Evolutionary conservation across 1,140 invertebrate species (phyloP), one percentile per base, ranked within the genome.

Genomic region (Hydropsyche tenuis): DNA sequence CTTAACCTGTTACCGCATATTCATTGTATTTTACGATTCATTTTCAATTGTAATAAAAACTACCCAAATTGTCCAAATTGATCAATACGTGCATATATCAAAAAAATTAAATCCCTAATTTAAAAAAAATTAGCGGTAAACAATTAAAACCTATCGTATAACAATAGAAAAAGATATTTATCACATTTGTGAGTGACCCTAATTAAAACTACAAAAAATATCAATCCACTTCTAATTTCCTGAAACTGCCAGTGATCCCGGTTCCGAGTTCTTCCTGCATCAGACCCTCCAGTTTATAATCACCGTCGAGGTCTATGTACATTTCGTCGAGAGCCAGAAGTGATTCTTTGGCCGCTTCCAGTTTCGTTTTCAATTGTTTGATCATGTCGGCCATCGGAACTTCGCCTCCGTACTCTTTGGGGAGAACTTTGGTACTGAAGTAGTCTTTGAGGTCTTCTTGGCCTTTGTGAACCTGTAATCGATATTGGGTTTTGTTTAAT

Each of bases 341-440:
- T 12, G 88, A 85, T 12, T 92, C 87, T 75, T 90, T 86, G 48
- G 89, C 89, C 64, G 88, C 86, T 63, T 87, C 79, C 14, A 94
- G 79, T 69, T 88, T 88, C 63, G 87, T 83, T 79, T 94, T 94
- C 74, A 93, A 88, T 76, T 86, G 86, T 80, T 90, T 88, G 69
- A 95, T 92, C 92, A 96, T 94, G 23, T 94, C 92, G 9, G 84
- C 84, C 42, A 94, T 81, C 16, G 93, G 92, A 12, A 93, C 82
- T 27, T 89, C 89, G 0, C 94, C 94, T 0, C 94, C 93, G 79
- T 95, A 95, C 81, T 96, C 94, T 80, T 92, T 92, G 0, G 94
- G 94, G 63, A 96, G 81, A 79, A 94, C 93, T 72, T 89, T 88
- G 7, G 88, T 86, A 78, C 93, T 88, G 0, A 95, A 87, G 69